phyloP scores from a whole-genome alignment of 2,888 invertebrate species.

The Philopedon plagiatum region DNA sequence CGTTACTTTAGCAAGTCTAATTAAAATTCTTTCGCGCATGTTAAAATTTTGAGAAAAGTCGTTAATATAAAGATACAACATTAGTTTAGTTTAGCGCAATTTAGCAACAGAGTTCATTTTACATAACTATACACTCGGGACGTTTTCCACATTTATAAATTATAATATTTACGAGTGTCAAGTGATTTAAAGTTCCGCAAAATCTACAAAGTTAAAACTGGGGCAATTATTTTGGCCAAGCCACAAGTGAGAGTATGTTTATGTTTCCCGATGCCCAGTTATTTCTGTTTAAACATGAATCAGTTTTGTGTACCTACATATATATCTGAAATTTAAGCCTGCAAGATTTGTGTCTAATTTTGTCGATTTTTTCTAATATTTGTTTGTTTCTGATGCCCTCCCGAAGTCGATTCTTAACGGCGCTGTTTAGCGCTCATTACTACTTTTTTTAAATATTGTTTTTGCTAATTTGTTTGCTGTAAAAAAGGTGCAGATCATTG shows the following conservation, averaged over 20 bases:
- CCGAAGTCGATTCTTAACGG: too few species aligned
- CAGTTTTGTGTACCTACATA: too few species aligned
- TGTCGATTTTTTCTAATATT: too few species aligned
- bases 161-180: conserved; percentile 42
- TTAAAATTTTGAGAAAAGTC: not conserved
- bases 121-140: conserved; percentile 34
- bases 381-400: too few species aligned
- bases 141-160: conserved; percentile 39
- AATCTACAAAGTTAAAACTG: conserved; percentile 27
- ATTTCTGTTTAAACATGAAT: not conserved
- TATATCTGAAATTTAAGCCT: too few species aligned
- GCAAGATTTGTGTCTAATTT: too few species aligned
- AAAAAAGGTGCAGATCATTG: too few species aligned
- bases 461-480: too few species aligned
- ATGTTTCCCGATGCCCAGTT: not conserved
- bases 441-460: too few species aligned
- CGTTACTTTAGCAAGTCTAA: not conserved
- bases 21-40: not conserved
- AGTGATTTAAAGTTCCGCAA: conserved; percentile 42
- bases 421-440: too few species aligned
- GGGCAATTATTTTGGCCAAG: conserved; percentile 32
- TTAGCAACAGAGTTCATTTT: conserved; percentile 20
- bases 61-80: conserved; percentile 12
- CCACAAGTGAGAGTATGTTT: not conserved
- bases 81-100: conserved; percentile 30